Base-by-base conservation (phyloP, 2,888 invertebrate genomes). In the Macrosoma leucophasiata region DNA sequence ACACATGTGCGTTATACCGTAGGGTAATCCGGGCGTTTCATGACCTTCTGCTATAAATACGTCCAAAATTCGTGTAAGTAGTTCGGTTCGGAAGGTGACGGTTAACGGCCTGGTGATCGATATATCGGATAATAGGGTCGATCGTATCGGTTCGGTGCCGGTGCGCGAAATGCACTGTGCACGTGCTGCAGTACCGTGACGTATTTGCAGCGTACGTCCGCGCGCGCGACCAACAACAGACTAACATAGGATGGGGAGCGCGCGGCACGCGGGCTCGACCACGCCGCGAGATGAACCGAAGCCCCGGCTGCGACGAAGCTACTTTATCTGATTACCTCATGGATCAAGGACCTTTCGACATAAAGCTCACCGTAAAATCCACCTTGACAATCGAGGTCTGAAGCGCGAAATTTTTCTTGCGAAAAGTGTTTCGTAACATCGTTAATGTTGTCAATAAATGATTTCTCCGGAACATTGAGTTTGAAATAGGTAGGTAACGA, bases 261-360 rank as follows among this genome's bases (percentile, higher is more conserved):
- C 42, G 50, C 53, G 50, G 50, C 48, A 50, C 49, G 50, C 52
- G 50, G 56, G 53, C 50, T 46, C 48, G 46, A 45, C 51, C 58
- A 54, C 48, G 52, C 56, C 54, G 38, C 50, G 68, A 76, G 74
- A 77, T 74, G 73, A 66, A 61, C 64, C 55, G 53, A 56, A 46
- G 62, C 62, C 62, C 62, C 56, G 58, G 61, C 61, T 65, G 69
- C 73, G 70, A 71, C 70, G 62, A 58, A 47, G 50, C 58, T 56
- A 58, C 61, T 69, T 69, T 73, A 76, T 76, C 73, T 68, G 75
- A 77, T 79, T 79, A 79, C 76, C 69, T 72, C 76, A 72, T 68
- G 70, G 78, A 66, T 72, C 77, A 82, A 81, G 79, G 81, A 82
- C 81, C 81, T 77, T 79, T 72, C 78, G 69, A 68, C 71, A 71